Conservation (phyloP, 2,113 vertebrate species). For the Megaleporinus macrocephalus region DNA sequence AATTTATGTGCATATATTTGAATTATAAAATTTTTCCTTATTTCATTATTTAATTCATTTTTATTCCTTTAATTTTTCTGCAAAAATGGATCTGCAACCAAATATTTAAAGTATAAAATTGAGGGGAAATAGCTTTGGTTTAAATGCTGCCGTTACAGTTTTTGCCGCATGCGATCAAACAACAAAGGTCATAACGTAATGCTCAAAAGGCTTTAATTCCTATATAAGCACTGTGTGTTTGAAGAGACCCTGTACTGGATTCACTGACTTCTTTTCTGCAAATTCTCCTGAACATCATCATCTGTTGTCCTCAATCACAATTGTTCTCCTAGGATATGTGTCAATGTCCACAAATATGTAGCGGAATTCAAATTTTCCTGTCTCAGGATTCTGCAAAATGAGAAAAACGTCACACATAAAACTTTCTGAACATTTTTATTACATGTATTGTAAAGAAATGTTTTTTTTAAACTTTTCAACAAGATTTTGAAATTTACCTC, state of each 20-base stretch:
- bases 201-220: too few species aligned
- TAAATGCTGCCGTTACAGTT: background rate
- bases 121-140: background rate
- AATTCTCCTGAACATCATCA: slow-evolving; percentile 41
- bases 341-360: slow-evolving; percentile 93
- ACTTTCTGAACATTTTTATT: background rate
- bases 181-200: background rate
- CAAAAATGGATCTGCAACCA: too few species aligned
- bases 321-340: slow-evolving; percentile 86
- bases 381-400: slow-evolving; percentile 84
- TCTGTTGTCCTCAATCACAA: slow-evolving; percentile 92
- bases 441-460: too few species aligned
- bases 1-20: background rate
- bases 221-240: background rate
- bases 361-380: slow-evolving; percentile 84
- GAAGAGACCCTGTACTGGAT: background rate
- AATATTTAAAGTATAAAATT: background rate
- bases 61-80: too few species aligned
- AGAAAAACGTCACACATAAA: background rate
- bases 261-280: background rate
- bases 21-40: background rate
- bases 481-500: slow-evolving; percentile 77
- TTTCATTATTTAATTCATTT: background rate
- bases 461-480: background rate
- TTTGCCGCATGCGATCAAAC: background rate